Base-by-base conservation (phyloP, 2,888 invertebrate genomes). In the Drosophila buzzatii region DNA sequence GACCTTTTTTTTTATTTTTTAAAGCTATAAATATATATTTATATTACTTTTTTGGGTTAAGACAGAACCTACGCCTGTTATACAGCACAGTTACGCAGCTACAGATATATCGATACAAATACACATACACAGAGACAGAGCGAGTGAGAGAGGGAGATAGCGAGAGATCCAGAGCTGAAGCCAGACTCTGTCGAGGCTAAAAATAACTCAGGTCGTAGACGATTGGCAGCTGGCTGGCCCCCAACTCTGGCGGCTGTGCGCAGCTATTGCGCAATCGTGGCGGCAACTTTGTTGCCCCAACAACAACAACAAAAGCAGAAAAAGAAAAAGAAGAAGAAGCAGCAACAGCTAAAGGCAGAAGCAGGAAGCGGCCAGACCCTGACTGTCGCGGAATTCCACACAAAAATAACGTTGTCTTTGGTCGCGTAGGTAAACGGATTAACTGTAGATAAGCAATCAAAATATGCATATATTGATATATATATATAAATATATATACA, bases 231-330 rank as follows among this genome's bases (percentile, higher is more conserved):
- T 55, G 41, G 41, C 18, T 51, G 51, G 35, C 51, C 64, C 47
- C 53, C 64, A 44, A 16, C 47, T 55, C 37, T 18, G 44, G 33
- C 56, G 56, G 37, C 42, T 49, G 49, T 31, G 59, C 70, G 51
- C 76, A 58, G 35, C 57, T 81, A 81, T 86, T 86, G 87, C 85
- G 85, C 85, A 86, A 86, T 84, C 87, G 85, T 72, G 76, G 85
- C 76, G 73, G 73, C 80, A 75, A 75, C 71, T 74, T 77, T 77
- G 74, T 77, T 70, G 58, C 67, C 64, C 60, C 64, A 64, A 41
- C 66, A 45, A 33, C 33, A 51, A n/a, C 47, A 49, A 10, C 52
- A 35, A 41, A 10, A 51, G 41, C 33, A 8, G 14, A 7, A 35
- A 8, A 7, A 18, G 51, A 18, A 49, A n/a, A 33, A 35, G 20